Percentiles rank a stretch among this genome's conserved stretches.
phyloP scores from a whole-genome alignment of 2,113 vertebrate genomes.

The Vidua macroura region DNA sequence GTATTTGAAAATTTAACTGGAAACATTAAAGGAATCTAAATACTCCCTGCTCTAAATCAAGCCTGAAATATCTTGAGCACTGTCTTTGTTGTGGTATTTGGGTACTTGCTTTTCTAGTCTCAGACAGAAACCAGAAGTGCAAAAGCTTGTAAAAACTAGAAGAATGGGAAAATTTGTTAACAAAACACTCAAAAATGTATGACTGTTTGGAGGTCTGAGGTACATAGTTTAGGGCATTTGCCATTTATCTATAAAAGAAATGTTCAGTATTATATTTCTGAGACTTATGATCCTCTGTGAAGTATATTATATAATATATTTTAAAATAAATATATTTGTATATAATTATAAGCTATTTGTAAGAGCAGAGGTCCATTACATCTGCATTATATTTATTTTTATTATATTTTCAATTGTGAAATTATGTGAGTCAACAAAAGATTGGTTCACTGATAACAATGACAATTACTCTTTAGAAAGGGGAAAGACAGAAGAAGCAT shows the following conservation, averaged over 20 bases:
- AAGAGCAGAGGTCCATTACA: background rate
- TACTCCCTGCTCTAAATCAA: conserved; percentile 10
- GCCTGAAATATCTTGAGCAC: background rate
- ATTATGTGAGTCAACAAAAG: background rate
- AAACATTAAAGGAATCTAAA: background rate
- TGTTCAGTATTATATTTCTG: background rate
- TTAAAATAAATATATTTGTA: background rate
- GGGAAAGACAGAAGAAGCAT: background rate
- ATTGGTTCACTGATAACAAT: background rate
- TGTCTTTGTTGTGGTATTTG: conserved; percentile 25
- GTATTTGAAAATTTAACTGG: background rate
- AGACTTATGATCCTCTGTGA: background rate
- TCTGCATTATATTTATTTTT: background rate
- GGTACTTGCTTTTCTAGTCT: conserved; percentile 8
- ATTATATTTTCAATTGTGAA: background rate
- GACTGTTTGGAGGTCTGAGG: background rate
- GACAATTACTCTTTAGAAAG: background rate
- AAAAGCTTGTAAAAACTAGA: conserved; percentile 17
- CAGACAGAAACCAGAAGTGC: conserved; percentile 15
- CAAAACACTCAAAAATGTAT: background rate
- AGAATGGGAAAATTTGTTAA: conserved; percentile 25
- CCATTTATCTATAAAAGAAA: background rate
- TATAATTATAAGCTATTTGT: background rate
- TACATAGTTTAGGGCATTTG: background rate
- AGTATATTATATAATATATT: background rate